phyloP scores from a whole-genome alignment of 2,888 invertebrate species.

The Gari tellinella region DNA sequence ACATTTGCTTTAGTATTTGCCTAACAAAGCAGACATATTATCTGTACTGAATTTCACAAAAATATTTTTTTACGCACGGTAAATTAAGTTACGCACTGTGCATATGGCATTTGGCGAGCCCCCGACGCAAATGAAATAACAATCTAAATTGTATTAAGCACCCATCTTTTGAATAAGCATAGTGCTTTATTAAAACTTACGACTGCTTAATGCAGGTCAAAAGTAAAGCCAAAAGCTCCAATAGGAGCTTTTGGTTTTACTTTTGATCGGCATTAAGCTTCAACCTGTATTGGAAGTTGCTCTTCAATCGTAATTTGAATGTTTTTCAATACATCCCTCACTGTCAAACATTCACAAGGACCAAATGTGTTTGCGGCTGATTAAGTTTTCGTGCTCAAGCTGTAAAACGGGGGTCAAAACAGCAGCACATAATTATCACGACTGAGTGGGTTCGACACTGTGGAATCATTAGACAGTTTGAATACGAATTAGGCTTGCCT shows the following conservation, averaged over 20 bases:
- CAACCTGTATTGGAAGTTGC: too few relatives aligned
- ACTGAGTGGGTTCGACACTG: slow-evolving; percentile 15
- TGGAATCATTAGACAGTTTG: slow-evolving; percentile 30
- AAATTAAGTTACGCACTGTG: slow-evolving; percentile 1
- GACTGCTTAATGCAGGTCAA: too few relatives aligned
- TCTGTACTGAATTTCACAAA: slow-evolving; percentile 44
- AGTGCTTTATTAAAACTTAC: too few relatives aligned
- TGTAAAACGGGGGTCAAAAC: slow-evolving; percentile 1
- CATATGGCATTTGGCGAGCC: too few relatives aligned
- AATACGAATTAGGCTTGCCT: slow-evolving; percentile 47
- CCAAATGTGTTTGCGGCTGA: slow-evolving; percentile 40
- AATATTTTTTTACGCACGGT: slow-evolving; percentile 23
- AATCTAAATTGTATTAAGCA: too few relatives aligned
- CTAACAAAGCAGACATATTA: slow-evolving; percentile 44
- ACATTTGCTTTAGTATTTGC: slow-evolving; percentile 44
- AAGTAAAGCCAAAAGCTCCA: too few relatives aligned
- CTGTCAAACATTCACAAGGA: slow-evolving; percentile 5
- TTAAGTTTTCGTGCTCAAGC: slow-evolving; percentile 10
- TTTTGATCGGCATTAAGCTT: too few relatives aligned
- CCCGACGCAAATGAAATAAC: too few relatives aligned
- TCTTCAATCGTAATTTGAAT: too few relatives aligned
- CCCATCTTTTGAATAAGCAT: too few relatives aligned
- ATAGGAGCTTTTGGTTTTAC: too few relatives aligned
- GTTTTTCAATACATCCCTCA: too few relatives aligned
- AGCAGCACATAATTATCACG: slow-evolving; percentile 49